These are phyloP conservation scores for Charanyca ferruginea DNA, from an alignment of 2,888 invertebrate genomes.

Conservation along the genomic window DNA sequence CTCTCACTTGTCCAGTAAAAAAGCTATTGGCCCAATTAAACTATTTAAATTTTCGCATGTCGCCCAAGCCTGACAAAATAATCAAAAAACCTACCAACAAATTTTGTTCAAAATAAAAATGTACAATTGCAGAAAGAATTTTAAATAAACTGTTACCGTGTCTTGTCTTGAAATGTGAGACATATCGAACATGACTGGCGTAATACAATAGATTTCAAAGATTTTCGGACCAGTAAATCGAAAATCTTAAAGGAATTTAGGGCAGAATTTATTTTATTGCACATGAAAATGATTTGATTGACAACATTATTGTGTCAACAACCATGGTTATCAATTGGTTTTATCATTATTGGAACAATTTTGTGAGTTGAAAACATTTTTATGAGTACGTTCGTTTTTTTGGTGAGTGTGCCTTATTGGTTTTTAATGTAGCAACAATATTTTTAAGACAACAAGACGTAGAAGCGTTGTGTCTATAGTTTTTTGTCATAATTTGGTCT, in stretches of 20 bases:
- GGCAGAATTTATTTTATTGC: slow-evolving; percentile 27
- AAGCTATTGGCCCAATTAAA: slow-evolving; percentile 32
- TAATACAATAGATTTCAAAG: slow-evolving; percentile 57
- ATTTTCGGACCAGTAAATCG: slow-evolving; percentile 45
- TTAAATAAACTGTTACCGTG: slow-evolving; percentile 52
- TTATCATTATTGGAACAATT: neutral
- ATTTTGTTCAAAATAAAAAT: slow-evolving; percentile 31
- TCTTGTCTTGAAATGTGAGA: slow-evolving; percentile 49
- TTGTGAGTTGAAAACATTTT: neutral
- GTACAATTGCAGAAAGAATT: slow-evolving; percentile 51
- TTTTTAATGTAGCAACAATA: too few relatives aligned
- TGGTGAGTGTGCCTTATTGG: too few relatives aligned
- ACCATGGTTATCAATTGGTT: neutral
- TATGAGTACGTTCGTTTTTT: too few relatives aligned
- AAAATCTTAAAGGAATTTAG: slow-evolving; percentile 33
- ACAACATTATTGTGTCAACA: neutral
- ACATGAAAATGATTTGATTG: neutral
- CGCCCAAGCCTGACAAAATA: neutral
- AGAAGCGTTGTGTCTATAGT: neutral
- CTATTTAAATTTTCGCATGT: slow-evolving; percentile 21
- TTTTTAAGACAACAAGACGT: neutral
- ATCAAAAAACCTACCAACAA: neutral
- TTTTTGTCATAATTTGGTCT: too few relatives aligned
- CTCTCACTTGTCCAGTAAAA: neutral
- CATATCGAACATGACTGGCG: slow-evolving; percentile 53